A percentile compares a stretch with the other conserved stretches of the same genome.
These are phyloP conservation scores for Amazona guildingii DNA, from an alignment of 2,113 vertebrate species.

Conservation along the genomic window DNA sequence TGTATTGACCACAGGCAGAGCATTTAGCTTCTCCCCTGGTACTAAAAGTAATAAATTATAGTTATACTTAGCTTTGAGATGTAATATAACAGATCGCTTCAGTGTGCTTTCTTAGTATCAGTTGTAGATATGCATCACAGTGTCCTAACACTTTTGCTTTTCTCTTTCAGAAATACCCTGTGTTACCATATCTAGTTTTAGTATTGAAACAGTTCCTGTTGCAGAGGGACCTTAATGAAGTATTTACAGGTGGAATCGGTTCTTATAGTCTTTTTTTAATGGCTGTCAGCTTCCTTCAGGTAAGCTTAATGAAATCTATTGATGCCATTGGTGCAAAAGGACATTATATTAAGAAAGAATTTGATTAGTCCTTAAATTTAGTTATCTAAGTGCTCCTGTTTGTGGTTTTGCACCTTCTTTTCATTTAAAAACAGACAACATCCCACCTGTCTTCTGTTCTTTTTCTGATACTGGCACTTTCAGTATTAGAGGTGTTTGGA, in stretches of 20 bases:
- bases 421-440: neutral
- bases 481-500: neutral
- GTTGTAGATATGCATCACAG: neutral
- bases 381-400: neutral
- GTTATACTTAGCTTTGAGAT: neutral
- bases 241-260: slow-evolving; percentile 96
- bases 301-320: slow-evolving; percentile 25
- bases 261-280: slow-evolving; percentile 99
- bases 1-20: neutral
- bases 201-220: slow-evolving; percentile 98
- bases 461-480: neutral
- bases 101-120: neutral
- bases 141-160: neutral
- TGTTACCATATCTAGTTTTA: slow-evolving; percentile 95
- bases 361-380: neutral
- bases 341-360: neutral
- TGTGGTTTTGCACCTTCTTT: neutral
- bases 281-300: slow-evolving; percentile 99
- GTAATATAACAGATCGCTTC: neutral
- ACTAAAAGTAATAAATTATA: neutral
- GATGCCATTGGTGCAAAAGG: neutral
- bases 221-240: slow-evolving; percentile 97
- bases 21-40: neutral
- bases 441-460: neutral
- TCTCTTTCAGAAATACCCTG: slow-evolving; percentile 91